Evolutionary conservation across 64 coral and sea anemone genomes (phyloP).

Genomic region (Cladopsammia gracilis): DNA sequence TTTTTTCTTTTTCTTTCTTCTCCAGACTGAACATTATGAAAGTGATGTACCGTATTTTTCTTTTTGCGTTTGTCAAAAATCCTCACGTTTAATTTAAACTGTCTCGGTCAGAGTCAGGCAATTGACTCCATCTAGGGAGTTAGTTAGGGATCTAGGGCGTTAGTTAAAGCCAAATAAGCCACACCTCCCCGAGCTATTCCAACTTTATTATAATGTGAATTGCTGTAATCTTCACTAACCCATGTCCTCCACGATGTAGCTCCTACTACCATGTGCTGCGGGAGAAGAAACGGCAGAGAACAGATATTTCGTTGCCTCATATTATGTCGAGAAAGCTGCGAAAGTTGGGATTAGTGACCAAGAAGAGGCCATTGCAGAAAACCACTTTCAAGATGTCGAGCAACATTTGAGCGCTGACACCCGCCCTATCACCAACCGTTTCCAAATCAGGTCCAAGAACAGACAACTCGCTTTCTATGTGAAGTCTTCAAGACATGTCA

Average conservation of each 20-base stretch:
- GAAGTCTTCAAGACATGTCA: slow-evolving; percentile 6
- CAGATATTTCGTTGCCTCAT: slow-evolving; percentile 3
- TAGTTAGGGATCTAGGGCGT: no score
- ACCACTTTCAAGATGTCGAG: slow-evolving; percentile 12
- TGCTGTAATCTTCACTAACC: no score
- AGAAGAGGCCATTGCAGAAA: not conserved
- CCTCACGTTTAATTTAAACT: no score
- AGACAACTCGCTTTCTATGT: slow-evolving; percentile 24
- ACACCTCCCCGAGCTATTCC: no score
- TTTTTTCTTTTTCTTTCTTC: no score
- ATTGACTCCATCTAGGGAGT: no score
- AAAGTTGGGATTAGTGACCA: not conserved
- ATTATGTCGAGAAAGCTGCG: slow-evolving; percentile 22
- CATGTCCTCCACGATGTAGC: not conserved
- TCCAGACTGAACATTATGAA: no score
- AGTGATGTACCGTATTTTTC: no score
- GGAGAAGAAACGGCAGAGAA: slow-evolving; percentile 47
- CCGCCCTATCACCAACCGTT: slow-evolving; percentile 9
- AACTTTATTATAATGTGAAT: no score
- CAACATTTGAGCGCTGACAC: not conserved
- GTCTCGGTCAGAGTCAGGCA: no score
- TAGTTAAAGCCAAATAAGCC: no score
- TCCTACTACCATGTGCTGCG: slow-evolving; percentile 11
- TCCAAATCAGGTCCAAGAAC: slow-evolving; percentile 5
- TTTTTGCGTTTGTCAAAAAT: no score